Evolutionary conservation across 2,797 vertebrate genomes (phyloP).

Genomic region (Otolemur crassicaudatus): DNA sequence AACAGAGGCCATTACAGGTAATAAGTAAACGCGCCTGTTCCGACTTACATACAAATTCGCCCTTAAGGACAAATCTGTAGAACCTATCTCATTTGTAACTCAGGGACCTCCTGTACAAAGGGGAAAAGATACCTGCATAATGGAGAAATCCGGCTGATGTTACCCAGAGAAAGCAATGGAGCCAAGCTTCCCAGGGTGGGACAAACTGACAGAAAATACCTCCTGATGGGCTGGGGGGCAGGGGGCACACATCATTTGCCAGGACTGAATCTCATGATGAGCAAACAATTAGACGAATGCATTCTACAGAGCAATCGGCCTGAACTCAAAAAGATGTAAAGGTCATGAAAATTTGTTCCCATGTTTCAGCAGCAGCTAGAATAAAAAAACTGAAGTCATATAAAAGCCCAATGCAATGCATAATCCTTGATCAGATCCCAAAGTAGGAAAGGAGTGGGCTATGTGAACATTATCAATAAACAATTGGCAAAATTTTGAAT

Average conservation of each 20-base stretch:
- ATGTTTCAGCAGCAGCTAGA: background rate
- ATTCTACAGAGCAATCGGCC: background rate
- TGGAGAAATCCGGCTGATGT: background rate
- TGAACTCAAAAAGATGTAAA: background rate
- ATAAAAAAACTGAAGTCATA: background rate
- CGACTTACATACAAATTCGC: no score
- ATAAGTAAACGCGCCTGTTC: no score
- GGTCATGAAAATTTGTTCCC: background rate
- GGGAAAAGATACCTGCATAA: background rate
- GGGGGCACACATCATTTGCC: rapidly evolving
- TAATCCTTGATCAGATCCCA: background rate
- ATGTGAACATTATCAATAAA: no score
- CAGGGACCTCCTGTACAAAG: background rate
- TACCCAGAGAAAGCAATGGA: rapidly evolving
- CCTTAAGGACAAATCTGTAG: no score
- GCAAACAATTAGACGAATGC: no score
- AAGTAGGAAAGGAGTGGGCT: background rate
- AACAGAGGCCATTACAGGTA: no score
- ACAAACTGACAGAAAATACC: no score
- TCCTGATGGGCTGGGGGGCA: rapidly evolving
- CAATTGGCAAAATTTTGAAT: background rate
- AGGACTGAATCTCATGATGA: rapidly evolving
- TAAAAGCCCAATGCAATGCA: no score
- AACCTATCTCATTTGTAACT: no score
- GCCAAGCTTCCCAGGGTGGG: background rate